A percentile compares a stretch with the other conserved stretches of the same genome.
These are phyloP conservation scores for Ciconia nigra DNA, from an alignment of 2,797 vertebrate species.

Conservation along the genomic window DNA sequence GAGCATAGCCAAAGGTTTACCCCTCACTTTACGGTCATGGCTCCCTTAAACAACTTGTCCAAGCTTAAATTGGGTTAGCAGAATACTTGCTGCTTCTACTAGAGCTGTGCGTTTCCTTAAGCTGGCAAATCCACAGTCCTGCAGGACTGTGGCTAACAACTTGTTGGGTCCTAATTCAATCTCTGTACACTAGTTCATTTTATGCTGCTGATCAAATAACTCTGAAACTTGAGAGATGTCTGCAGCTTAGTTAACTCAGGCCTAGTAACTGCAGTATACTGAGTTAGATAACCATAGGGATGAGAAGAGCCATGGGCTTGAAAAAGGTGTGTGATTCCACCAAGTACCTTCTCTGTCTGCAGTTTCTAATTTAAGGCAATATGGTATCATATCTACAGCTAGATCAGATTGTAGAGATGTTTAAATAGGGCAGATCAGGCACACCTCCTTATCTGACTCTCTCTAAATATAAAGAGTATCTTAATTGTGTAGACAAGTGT, in stretches of 20 bases:
- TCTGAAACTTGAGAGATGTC: not conserved
- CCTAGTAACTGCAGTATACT: not conserved
- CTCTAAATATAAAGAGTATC: not conserved
- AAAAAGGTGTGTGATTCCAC: not conserved
- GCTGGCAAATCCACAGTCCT: not conserved
- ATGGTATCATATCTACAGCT: not conserved
- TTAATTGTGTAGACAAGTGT: not conserved
- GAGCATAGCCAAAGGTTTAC: not conserved
- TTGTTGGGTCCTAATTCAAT: accelerated
- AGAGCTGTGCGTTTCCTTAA: not conserved
- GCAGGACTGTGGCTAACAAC: not conserved
- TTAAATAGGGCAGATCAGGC: not conserved
- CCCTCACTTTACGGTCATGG: not conserved
- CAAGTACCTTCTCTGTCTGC: not conserved
- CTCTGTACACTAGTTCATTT: not conserved
- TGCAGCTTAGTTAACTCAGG: not conserved
- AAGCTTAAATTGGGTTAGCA: not conserved
- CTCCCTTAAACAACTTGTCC: not conserved
- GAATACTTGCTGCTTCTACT: not conserved
- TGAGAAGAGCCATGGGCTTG: not conserved
- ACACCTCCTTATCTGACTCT: not conserved
- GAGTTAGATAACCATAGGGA: not conserved
- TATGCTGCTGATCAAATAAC: not conserved
- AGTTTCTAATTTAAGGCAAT: not conserved
- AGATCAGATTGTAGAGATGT: not conserved